Percentiles rank a stretch among this genome's conserved stretches.
Conservation (phyloP, 2,888 invertebrate species). For the Perdita meconis region DNA sequence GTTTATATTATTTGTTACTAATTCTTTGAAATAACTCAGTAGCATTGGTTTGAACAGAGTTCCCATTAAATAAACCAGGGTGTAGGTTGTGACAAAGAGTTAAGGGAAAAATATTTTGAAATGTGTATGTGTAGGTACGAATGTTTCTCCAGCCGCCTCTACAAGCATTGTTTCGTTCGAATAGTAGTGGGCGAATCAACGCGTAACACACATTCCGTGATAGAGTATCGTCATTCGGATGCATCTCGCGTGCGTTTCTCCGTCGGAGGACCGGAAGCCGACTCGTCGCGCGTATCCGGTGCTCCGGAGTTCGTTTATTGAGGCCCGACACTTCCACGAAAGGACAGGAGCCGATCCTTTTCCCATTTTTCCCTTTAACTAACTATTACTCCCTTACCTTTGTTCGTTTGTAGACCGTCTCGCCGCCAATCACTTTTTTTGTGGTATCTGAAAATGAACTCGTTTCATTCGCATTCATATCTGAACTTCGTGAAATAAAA, state of each 20-base stretch:
- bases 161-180: conserved; percentile 18
- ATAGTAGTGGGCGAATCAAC: conserved; percentile 55
- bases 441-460: no score
- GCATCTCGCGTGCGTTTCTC: conserved; percentile 81
- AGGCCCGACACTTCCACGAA: conserved; percentile 64
- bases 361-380: conserved; percentile 12
- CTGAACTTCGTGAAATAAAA: no score
- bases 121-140: conserved; percentile 10
- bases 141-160: conserved; percentile 21
- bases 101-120: not conserved
- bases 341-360: conserved; percentile 41
- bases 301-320: conserved; percentile 71
- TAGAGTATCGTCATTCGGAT: conserved; percentile 78
- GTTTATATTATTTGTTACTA: no score
- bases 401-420: not conserved
- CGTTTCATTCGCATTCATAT: no score
- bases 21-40: no score
- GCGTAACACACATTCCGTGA: conserved; percentile 53
- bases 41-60: no score
- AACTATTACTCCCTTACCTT: not conserved
- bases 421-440: no score
- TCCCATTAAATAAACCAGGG: no score
- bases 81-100: no score
- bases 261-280: conserved; percentile 80
- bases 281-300: conserved; percentile 82